These are phyloP conservation scores for Drosophila subpulchrella DNA, from an alignment of 1,140 invertebrate genomes.

Conservation along the genomic window DNA sequence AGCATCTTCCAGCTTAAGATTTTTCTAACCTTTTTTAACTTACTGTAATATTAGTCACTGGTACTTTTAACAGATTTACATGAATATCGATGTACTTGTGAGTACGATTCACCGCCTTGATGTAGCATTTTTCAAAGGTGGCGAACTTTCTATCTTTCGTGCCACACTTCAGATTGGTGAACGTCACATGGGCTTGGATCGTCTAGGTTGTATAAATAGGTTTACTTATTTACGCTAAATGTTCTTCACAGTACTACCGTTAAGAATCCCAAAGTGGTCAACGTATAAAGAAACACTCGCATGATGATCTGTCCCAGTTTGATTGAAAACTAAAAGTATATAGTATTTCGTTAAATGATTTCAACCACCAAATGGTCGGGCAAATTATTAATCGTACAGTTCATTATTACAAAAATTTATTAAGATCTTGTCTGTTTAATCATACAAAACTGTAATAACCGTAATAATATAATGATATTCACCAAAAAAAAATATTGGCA, in stretches of 20 bases:
- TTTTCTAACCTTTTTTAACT: neutral
- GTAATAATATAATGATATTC: too few relatives aligned
- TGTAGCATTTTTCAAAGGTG: slow-evolving; percentile 25
- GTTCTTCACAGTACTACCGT: neutral
- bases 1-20: too few relatives aligned
- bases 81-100: slow-evolving; percentile 49
- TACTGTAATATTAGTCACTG: slow-evolving; percentile 38
- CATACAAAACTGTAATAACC: too few relatives aligned
- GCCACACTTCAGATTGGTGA: slow-evolving; percentile 59
- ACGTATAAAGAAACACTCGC: neutral
- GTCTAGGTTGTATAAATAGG: neutral
- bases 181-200: slow-evolving; percentile 26
- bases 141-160: neutral
- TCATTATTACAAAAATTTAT: neutral
- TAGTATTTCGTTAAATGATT: neutral
- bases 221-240: neutral
- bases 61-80: neutral
- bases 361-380: neutral
- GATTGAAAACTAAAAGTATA: neutral
- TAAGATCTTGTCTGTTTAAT: neutral
- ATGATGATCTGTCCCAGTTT: neutral
- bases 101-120: slow-evolving; percentile 60
- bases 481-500: too few relatives aligned
- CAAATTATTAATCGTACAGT: neutral
- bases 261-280: slow-evolving; percentile 5